A percentile compares a stretch with the other conserved stretches of the same genome.
phyloP scores from a whole-genome alignment of 2,797 vertebrate species.

The Molossus molossus region DNA sequence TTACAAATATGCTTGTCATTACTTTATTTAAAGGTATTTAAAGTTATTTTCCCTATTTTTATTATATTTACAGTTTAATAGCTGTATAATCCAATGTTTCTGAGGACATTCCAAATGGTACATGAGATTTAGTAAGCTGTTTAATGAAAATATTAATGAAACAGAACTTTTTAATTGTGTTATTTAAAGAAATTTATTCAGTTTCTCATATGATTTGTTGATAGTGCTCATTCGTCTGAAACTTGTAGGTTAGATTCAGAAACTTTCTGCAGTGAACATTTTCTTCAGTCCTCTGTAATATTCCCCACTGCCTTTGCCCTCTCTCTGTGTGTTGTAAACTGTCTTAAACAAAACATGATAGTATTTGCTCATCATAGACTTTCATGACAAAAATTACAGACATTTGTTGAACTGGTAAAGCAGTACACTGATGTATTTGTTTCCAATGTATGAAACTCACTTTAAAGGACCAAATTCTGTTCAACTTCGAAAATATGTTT shows the following conservation, averaged over 20 bases:
- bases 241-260: background rate
- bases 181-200: background rate
- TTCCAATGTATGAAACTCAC: background rate
- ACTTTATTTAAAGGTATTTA: slow-evolving; percentile 36
- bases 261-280: background rate
- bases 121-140: background rate
- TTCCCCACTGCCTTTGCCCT: background rate
- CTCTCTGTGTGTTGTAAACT: background rate
- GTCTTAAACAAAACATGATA: background rate
- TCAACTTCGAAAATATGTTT: background rate
- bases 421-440: background rate
- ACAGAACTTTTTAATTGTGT: background rate
- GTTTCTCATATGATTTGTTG: background rate
- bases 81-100: background rate
- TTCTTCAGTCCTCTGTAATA: background rate
- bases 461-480: background rate
- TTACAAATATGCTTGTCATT: background rate
- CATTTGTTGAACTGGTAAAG: background rate
- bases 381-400: background rate
- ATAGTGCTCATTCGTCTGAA: background rate
- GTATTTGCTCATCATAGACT: background rate
- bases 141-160: background rate
- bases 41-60: background rate
- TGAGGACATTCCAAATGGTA: background rate
- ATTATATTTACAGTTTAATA: background rate